Percentiles rank a stretch among this genome's conserved stretches.
Conservation (phyloP, 2,888 invertebrate genomes). For the Ceramica pisi region DNA sequence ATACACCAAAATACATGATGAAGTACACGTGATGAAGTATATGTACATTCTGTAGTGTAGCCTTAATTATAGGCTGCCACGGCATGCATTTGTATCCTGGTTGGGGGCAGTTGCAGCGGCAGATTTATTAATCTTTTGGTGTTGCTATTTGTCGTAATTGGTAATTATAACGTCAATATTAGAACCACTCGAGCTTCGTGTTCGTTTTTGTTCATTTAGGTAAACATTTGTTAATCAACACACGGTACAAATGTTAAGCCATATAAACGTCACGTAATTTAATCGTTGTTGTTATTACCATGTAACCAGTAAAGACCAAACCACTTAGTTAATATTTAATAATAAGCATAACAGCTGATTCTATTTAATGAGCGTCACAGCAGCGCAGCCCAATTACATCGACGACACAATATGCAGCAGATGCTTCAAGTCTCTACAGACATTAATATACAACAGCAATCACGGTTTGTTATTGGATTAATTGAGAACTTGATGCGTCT, state of each 20-base stretch:
- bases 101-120: neutral
- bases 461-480: neutral
- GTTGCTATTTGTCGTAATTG: constrained; percentile 12
- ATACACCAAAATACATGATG: too few relatives aligned
- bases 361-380: neutral
- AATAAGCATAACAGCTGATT: neutral
- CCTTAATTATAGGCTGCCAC: too few relatives aligned
- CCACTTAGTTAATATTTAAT: too few relatives aligned
- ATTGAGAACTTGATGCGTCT: neutral
- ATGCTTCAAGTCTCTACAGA: constrained; percentile 6
- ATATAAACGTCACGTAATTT: neutral
- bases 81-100: too few relatives aligned
- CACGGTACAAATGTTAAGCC: neutral
- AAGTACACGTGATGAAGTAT: too few relatives aligned
- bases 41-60: too few relatives aligned
- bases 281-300: too few relatives aligned
- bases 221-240: neutral
- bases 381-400: neutral
- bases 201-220: neutral
- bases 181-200: neutral
- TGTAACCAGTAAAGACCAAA: too few relatives aligned
- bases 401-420: constrained; percentile 9
- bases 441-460: neutral
- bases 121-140: constrained; percentile 27
- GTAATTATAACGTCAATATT: constrained; percentile 31